Conservation (phyloP, 2,113 vertebrate genomes). For the Ctenodactylus gundi region DNA sequence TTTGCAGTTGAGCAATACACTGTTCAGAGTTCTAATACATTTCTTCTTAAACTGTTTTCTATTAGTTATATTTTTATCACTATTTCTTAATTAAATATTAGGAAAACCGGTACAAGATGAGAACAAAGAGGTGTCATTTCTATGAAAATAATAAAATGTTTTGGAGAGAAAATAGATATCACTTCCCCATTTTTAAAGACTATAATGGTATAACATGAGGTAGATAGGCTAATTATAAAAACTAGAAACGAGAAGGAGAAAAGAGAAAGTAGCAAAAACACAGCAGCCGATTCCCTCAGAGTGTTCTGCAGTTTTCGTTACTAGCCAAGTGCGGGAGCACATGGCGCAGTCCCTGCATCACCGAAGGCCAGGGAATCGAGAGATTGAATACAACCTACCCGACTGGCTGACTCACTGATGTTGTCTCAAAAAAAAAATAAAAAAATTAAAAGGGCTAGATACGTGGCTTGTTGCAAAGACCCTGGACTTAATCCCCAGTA, state of each 20-base stretch:
- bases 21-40: background rate
- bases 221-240: background rate
- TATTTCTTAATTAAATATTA: background rate
- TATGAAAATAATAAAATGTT: conserved; percentile 2
- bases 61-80: background rate
- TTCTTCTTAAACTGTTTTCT: background rate
- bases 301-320: background rate
- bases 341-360: background rate
- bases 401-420: too few species aligned
- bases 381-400: background rate
- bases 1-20: background rate
- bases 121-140: background rate
- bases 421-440: too few species aligned
- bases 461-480: background rate
- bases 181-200: background rate
- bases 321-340: background rate
- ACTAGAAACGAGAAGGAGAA: background rate
- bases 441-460: background rate
- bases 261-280: background rate
- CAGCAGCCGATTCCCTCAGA: background rate
- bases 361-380: background rate
- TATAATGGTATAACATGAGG: background rate
- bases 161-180: background rate
- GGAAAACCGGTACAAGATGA: background rate
- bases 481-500: background rate